Base-by-base conservation (phyloP, 2,888 invertebrate species). In the Caenorhabditis zanzibari region DNA sequence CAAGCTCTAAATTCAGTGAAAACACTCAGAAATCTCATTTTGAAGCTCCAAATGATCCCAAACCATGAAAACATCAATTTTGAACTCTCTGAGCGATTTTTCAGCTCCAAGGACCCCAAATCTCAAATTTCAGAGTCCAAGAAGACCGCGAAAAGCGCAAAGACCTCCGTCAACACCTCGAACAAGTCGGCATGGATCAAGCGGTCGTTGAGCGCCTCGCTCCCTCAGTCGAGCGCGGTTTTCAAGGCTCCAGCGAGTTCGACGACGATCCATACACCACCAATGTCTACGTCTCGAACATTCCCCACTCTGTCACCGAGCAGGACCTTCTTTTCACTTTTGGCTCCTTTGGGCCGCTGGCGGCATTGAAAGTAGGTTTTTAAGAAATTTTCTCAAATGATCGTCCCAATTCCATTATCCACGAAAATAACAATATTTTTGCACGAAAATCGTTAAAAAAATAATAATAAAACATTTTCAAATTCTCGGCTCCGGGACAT, bases 321-420 rank as follows among this genome's bases (percentile, higher is more conserved):
- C 87, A 92, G 22, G 96, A 98, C 92, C 93, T 99, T 64, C 97
- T 97, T 96, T 97, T 98, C 94, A 95, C 97, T 82, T 99, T 99
- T 94, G 99, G 99, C 0, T 95, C 96, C 76, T 97, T 95, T 93
- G 99, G 99, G 0, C 98, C 99, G 0, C 94, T 99, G 82, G 99
- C 99, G 5, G 98, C 97, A 92, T 97, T 99, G 85, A 99, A 99
- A n/a, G n/a, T n/a, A n/a, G n/a, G n/a, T n/a, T n/a, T n/a, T n/a
- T n/a, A n/a, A n/a, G n/a, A n/a, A n/a, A n/a, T n/a, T n/a, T n/a
- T n/a, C n/a, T n/a, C n/a, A n/a, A n/a, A n/a, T n/a, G n/a, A n/a
- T n/a, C n/a, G n/a, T n/a, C n/a, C n/a, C n/a, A n/a, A n/a, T n/a
- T n/a, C n/a, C n/a, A n/a, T n/a, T n/a, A n/a, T n/a, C n/a, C n/a